These are phyloP conservation scores for Chamaedrilus cognettii DNA, from an alignment of 2,888 invertebrate genomes.

Conservation along the genomic window DNA sequence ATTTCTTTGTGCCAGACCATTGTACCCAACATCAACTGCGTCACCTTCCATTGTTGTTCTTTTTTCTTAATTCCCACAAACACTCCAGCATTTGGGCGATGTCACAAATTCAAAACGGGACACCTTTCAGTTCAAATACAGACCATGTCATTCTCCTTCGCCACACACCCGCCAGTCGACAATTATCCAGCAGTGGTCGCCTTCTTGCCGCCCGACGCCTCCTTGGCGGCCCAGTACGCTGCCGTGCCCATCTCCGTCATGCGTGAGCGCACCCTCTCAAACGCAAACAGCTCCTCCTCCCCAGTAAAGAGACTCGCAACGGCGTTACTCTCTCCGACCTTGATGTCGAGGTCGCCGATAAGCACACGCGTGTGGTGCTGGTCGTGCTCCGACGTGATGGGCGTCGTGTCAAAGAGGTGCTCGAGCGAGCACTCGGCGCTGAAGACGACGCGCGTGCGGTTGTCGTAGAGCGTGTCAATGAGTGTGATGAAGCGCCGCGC, in stretches of 20 bases:
- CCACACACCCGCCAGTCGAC: neutral
- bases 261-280: constrained; percentile 89
- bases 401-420: constrained; percentile 68
- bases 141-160: neutral
- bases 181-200: neutral
- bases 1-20: too few relatives aligned
- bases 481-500: constrained; percentile 93
- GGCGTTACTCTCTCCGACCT: constrained; percentile 65
- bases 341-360: constrained; percentile 94
- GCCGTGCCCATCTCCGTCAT: constrained; percentile 95
- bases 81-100: too few relatives aligned
- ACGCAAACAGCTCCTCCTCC: constrained; percentile 96
- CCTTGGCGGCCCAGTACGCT: constrained; percentile 76
- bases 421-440: constrained; percentile 79
- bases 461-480: constrained; percentile 96
- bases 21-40: too few relatives aligned
- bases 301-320: constrained; percentile 91
- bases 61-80: too few relatives aligned
- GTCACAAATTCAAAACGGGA: too few relatives aligned
- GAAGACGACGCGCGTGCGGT: constrained; percentile 79
- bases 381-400: constrained; percentile 56
- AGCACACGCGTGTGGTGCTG: constrained; percentile 72
- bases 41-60: too few relatives aligned
- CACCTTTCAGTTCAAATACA: neutral
- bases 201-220: neutral